A percentile compares a stretch with the other conserved stretches of the same genome.
Conservation (phyloP, 2,888 invertebrate genomes). For the Synanthedon formicaeformis region DNA sequence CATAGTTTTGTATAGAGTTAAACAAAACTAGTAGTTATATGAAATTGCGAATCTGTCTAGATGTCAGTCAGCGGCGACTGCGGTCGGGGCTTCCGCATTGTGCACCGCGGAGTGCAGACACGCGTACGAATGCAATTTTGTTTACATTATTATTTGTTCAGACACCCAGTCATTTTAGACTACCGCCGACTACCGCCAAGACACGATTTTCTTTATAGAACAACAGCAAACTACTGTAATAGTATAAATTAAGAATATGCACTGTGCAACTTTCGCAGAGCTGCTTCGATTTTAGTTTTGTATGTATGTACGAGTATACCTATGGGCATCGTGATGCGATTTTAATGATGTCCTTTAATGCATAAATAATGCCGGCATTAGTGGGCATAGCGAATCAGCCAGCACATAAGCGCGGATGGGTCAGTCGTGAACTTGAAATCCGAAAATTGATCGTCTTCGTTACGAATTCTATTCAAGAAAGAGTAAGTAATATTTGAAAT, state of each 20-base stretch:
- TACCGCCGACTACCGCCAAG: too few relatives aligned
- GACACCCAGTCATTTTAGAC: neutral
- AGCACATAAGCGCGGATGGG: too few relatives aligned
- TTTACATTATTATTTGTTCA: neutral
- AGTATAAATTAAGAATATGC: neutral
- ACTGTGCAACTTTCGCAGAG: neutral
- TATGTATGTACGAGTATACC: too few relatives aligned
- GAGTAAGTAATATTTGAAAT: too few relatives aligned
- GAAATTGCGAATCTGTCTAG: slow-evolving; percentile 8
- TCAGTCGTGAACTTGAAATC: too few relatives aligned
- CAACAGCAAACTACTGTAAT: too few relatives aligned
- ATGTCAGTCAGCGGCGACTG: slow-evolving; percentile 21
- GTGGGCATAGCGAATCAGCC: slow-evolving; percentile 6
- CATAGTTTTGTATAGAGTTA: too few relatives aligned
- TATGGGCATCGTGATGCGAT: slow-evolving; percentile 23
- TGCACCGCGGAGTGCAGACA: slow-evolving; percentile 11
- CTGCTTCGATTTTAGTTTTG: neutral
- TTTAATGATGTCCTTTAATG: slow-evolving; percentile 52
- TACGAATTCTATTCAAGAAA: too few relatives aligned
- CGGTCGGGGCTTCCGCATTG: slow-evolving; percentile 39
- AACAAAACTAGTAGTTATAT: neutral
- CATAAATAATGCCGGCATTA: slow-evolving; percentile 43
- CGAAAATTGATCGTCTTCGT: too few relatives aligned
- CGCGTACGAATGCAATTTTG: neutral
- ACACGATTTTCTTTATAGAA: too few relatives aligned